Base-by-base conservation (phyloP, 2,113 vertebrate genomes). In the Myiozetetes cayanensis region DNA sequence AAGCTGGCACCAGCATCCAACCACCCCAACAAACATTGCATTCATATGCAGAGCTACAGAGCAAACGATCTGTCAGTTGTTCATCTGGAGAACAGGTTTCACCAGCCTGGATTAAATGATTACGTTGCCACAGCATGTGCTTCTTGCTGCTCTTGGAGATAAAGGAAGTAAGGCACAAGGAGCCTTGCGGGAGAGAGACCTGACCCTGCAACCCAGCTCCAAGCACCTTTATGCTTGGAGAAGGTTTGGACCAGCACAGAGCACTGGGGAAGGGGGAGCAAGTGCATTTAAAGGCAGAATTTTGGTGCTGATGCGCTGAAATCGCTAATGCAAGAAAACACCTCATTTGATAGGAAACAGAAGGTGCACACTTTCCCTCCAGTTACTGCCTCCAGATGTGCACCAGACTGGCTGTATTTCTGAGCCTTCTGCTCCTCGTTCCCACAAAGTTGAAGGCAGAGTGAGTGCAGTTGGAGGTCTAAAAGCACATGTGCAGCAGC, bases 41-140 rank as follows among this genome's bases (percentile, higher is more conserved):
- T 87, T 62, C 85, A 89, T 85, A 78, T 31, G 90, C 73, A 76
- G 91, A 66, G 90, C 93, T 75, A 30, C 33, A 39, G 82, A 86
- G 25, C 79, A 85, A 96, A 85, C 33, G 96, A 94, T 96, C 89
- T 33, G 65, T 85, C 71, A 66, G 84, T 79, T 73, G 85, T 95
- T 90, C 78, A 53, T 83, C 95, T 79, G 76, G 86, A 85, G 94
- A 96, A 93, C 81, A 95, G 97, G 93, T 96, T 96, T 96, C 94
- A 33, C 93, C 86, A 90, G 97, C 84, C 66, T 73, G 96, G 91
- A 97, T 97, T 93, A 85, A 96, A 96, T 62, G 90, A 87, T 95
- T 90, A 81, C 84, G 53, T 97, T 97, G 96, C 96, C 53, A 19
- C 96, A 97, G 97, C 92, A 96, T 52, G 63, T 95, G 96, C 94